These are phyloP conservation scores for Cryptus armator DNA, from an alignment of 2,888 invertebrate species.

Conservation along the genomic window DNA sequence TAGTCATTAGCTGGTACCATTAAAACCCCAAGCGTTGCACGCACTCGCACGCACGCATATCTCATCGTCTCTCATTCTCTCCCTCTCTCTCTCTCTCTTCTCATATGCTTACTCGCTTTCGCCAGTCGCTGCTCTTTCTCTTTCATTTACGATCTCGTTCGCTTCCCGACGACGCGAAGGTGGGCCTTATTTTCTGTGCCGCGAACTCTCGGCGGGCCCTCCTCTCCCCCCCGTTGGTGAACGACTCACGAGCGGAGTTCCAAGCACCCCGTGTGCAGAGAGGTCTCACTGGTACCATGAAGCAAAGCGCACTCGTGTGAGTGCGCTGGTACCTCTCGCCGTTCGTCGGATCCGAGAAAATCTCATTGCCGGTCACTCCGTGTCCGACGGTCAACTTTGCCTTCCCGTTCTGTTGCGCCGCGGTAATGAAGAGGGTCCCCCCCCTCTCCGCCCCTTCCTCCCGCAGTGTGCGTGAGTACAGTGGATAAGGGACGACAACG, in stretches of 20 bases:
- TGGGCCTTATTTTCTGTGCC: conserved; percentile 53
- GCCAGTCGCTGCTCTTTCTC: conserved; percentile 46
- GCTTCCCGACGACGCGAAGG: conserved; percentile 60
- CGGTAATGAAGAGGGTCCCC: conserved; percentile 1
- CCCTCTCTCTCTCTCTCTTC: conserved; percentile 24
- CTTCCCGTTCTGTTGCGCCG: conserved; percentile 2
- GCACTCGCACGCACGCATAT: conserved; percentile 76
- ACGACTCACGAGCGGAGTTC: neutral
- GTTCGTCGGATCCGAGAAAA: neutral
- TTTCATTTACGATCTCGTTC: conserved; percentile 62
- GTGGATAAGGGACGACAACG: conserved; percentile 38
- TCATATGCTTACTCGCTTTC: neutral
- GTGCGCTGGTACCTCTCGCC: conserved; percentile 12
- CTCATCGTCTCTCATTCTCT: conserved; percentile 55
- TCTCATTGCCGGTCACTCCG: conserved; percentile 22
- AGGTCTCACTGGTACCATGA: neutral
- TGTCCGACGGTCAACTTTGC: conserved; percentile 7
- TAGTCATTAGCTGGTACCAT: conserved; percentile 85
- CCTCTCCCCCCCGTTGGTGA: neutral
- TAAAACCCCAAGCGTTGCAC: conserved; percentile 81
- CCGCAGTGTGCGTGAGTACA: conserved; percentile 17
- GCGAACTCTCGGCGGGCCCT: neutral
- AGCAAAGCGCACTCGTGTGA: conserved; percentile 21
- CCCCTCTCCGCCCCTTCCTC: neutral
- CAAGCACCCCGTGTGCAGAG: neutral